phyloP scores from a whole-genome alignment of 1,140 invertebrate genomes.

The Anoplophora glabripennis region DNA sequence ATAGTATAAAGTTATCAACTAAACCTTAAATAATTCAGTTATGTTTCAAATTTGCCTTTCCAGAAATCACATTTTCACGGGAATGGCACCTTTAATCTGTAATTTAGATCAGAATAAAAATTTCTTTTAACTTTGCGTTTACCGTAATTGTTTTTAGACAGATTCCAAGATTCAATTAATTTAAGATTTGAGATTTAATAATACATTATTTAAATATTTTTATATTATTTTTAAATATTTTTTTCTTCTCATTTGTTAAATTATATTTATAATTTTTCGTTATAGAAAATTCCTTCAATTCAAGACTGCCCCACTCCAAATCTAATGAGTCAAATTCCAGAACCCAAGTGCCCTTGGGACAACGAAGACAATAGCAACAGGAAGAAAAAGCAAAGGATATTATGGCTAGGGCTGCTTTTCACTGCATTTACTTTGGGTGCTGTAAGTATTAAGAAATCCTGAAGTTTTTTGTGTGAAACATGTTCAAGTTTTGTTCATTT shows the following conservation, averaged over 20 bases:
- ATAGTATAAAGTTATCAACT: too few species aligned
- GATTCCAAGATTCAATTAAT: too few species aligned
- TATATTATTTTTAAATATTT: not conserved
- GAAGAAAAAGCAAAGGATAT: conserved; percentile 23
- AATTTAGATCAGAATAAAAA: too few species aligned
- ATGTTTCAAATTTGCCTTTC: too few species aligned
- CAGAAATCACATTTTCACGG: too few species aligned
- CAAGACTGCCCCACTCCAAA: conserved; percentile 37
- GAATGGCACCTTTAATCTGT: too few species aligned
- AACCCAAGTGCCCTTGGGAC: conserved; percentile 29
- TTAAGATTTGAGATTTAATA: too few species aligned
- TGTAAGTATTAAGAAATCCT: conserved; percentile 28
- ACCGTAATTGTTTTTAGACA: too few species aligned
- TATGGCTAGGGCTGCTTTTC: conserved; percentile 32
- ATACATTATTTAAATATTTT: not conserved
- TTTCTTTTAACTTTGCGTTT: too few species aligned
- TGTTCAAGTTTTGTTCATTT: not conserved
- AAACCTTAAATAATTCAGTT: too few species aligned
- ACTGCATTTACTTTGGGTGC: conserved; percentile 32
- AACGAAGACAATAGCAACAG: conserved; percentile 28
- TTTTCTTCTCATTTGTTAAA: not conserved
- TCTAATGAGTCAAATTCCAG: conserved; percentile 35
- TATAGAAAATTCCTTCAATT: conserved; percentile 30
- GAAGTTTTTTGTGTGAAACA: not conserved
- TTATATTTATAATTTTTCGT: conserved; percentile 14